phyloP scores from a whole-genome alignment of 1,140 invertebrate species.

The Drosophila funebris region DNA sequence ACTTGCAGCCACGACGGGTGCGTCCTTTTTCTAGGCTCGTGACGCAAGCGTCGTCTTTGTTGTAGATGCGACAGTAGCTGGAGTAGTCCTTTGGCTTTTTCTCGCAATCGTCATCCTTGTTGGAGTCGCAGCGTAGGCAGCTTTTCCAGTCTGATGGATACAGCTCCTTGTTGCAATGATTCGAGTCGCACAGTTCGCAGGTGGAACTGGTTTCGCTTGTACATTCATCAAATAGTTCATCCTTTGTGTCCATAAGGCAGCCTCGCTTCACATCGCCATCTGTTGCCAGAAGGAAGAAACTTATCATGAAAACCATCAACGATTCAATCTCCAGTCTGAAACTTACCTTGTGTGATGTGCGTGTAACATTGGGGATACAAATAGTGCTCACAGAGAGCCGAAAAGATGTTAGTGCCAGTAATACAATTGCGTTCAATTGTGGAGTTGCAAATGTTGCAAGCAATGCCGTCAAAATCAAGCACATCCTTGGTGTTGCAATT shows the following conservation, averaged over 20 bases:
- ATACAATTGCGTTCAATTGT: conserved; percentile 31
- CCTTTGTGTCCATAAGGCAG: conserved; percentile 57
- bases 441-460: conserved; percentile 54
- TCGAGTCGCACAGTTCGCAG: conserved; percentile 49
- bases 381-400: conserved; percentile 27
- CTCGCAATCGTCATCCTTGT: conserved; percentile 46
- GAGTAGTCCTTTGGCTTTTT: conserved; percentile 41
- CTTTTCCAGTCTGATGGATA: conserved; percentile 60
- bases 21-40: conserved; percentile 51
- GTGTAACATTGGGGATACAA: conserved; percentile 57
- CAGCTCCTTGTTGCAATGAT: conserved; percentile 55
- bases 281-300: conserved; percentile 3
- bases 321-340: not conserved
- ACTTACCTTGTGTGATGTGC: conserved; percentile 49
- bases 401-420: accelerated
- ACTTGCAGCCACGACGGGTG: conserved; percentile 66
- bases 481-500: conserved; percentile 67
- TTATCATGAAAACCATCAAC: not conserved
- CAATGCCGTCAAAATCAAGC: not conserved
- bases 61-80: conserved; percentile 52
- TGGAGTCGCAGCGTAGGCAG: conserved; percentile 72
- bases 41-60: conserved; percentile 52
- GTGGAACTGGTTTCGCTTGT: conserved; percentile 28
- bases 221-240: conserved; percentile 63
- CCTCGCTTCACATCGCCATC: conserved; percentile 63